Evolutionary conservation across 2,797 vertebrate species (phyloP).

Genomic region (Todus mexicanus): DNA sequence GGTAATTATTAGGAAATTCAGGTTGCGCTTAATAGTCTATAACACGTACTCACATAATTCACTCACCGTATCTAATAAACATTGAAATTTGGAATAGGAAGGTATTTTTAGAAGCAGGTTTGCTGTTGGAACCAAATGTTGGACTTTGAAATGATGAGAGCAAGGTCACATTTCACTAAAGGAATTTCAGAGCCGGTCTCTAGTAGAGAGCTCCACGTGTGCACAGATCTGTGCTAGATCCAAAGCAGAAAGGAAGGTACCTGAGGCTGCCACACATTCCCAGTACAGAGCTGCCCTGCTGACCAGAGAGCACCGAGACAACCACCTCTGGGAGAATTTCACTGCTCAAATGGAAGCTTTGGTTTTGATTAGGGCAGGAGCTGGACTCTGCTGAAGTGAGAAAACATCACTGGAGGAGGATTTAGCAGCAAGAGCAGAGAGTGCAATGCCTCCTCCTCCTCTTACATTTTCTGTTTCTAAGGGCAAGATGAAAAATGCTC

Average conservation of each 20-base stretch:
- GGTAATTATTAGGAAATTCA: neutral
- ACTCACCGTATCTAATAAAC: neutral
- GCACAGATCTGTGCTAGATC: neutral
- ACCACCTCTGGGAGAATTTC: neutral
- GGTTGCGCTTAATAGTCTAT: neutral
- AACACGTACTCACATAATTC: neutral
- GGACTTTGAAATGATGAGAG: neutral
- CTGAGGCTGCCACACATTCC: neutral
- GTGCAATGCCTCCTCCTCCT: neutral
- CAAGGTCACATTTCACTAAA: neutral
- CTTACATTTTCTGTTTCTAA: neutral
- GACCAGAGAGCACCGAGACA: neutral
- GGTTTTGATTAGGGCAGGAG: neutral
- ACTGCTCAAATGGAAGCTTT: neutral
- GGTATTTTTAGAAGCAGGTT: neutral
- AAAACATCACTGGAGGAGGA: neutral
- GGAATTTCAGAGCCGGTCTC: neutral
- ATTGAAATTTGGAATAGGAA: neutral
- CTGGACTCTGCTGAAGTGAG: neutral
- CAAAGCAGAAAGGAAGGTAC: neutral
- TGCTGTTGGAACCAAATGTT: neutral
- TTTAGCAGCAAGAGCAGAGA: neutral
- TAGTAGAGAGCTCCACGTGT: neutral
- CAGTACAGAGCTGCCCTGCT: neutral
- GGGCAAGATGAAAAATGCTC: neutral